phyloP scores from a whole-genome alignment of 2,888 invertebrate genomes.

The Lochmaea crataegi region DNA sequence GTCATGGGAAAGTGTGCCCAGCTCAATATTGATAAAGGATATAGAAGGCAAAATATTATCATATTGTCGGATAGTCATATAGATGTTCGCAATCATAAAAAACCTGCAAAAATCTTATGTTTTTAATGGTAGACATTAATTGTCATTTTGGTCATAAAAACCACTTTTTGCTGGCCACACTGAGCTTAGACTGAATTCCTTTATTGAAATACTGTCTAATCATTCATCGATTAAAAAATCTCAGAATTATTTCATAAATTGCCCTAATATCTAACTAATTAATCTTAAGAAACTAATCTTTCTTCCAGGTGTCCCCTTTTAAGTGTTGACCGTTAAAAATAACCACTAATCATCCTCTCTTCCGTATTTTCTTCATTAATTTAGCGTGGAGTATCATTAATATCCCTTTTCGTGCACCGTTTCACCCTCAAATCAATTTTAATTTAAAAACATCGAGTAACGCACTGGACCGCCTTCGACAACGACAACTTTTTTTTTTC shows the following conservation, averaged over 20 bases:
- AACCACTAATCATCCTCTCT: conserved; percentile 8
- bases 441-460: conserved; percentile 28
- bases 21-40: no score
- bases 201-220: no score
- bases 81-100: no score
- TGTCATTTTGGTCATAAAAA: no score
- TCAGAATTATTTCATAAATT: neutral
- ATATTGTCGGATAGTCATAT: no score
- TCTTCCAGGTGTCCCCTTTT: neutral
- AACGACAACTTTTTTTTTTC: neutral
- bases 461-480: neutral
- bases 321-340: neutral
- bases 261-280: conserved; percentile 7
- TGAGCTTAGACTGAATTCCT: no score
- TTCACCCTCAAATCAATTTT: conserved; percentile 24
- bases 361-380: conserved; percentile 22
- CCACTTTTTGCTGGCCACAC: no score
- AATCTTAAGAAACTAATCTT: neutral
- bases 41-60: no score
- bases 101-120: no score
- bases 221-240: no score
- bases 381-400: conserved; percentile 23
- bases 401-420: conserved; percentile 22
- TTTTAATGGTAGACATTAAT: no score
- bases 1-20: no score